Percentiles rank a stretch among this genome's conserved stretches.
phyloP scores from a whole-genome alignment of 2,113 vertebrate genomes.

The Mellivora capensis region DNA sequence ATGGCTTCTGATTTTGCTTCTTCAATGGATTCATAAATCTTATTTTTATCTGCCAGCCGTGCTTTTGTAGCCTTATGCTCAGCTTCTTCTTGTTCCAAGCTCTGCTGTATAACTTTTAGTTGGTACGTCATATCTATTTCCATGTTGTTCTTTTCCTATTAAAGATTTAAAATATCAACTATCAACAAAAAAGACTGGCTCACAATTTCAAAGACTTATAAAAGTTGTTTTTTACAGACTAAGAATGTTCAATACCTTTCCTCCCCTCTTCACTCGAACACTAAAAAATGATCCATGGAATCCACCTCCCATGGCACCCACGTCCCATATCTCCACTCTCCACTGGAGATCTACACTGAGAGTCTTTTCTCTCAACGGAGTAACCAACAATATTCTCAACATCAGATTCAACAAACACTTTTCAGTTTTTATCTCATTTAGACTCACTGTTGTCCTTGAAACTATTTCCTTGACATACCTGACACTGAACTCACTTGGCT shows the following conservation, averaged over 20 bases:
- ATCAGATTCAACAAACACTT: background rate
- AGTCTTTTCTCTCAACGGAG: background rate
- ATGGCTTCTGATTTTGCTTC: slow-evolving; percentile 98
- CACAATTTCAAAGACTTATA: background rate
- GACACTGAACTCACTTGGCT: background rate
- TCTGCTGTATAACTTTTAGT: slow-evolving; percentile 96
- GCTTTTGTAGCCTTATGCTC: slow-evolving; percentile 96
- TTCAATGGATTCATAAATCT: slow-evolving; percentile 97
- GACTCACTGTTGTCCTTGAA: background rate
- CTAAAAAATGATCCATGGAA: background rate
- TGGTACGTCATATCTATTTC: slow-evolving; percentile 99
- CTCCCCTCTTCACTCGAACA: background rate
- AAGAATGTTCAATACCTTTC: background rate
- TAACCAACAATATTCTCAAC: background rate
- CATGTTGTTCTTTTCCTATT: slow-evolving; percentile 96
- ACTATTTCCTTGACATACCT: background rate
- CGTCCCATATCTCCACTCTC: background rate
- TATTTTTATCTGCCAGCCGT: slow-evolving; percentile 95
- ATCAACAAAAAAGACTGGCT: slow-evolving; percentile 10
- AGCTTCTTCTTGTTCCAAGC: slow-evolving; percentile 94
- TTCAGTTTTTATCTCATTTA: background rate
- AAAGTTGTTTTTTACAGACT: background rate
- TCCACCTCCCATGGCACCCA: background rate
- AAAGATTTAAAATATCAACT: slow-evolving; percentile 10
- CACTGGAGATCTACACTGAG: background rate